Evolutionary conservation across 1,140 invertebrate species (phyloP).

Genomic region (Archivesica marissinica): DNA sequence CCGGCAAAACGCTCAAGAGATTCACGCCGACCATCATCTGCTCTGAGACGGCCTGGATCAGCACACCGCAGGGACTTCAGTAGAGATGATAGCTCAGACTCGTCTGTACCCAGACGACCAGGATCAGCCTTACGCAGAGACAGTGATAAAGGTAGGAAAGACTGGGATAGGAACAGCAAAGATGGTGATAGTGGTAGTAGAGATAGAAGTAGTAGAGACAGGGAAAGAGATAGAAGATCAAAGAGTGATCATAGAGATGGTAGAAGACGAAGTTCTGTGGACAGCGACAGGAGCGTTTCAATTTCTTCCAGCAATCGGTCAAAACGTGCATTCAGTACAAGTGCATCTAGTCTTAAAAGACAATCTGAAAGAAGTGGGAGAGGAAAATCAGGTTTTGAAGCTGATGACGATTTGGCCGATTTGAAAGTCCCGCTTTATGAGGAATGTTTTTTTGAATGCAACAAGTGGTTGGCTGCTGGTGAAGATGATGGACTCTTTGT

Average conservation of each 20-base stretch:
- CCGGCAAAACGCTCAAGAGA: not conserved
- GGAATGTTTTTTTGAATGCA: conserved; percentile 76
- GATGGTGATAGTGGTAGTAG: no score
- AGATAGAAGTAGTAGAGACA: not conserved
- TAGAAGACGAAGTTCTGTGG: not conserved
- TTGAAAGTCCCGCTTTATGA: conserved; percentile 72
- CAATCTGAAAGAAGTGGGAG: conserved; percentile 1
- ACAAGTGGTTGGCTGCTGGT: conserved; percentile 80
- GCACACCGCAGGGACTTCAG: not conserved
- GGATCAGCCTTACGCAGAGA: conserved; percentile 18
- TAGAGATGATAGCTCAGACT: not conserved
- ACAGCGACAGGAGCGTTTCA: not conserved
- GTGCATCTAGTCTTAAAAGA: conserved; percentile 47
- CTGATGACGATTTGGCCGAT: conserved; percentile 56
- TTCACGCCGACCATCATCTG: not conserved
- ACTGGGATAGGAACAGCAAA: not conserved
- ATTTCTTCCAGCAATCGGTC: not conserved
- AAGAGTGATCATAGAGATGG: not conserved
- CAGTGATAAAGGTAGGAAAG: not conserved
- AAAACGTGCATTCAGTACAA: conserved; percentile 10
- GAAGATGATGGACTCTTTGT: conserved; percentile 80
- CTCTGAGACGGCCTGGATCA: conserved; percentile 8
- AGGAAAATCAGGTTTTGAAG: conserved; percentile 35
- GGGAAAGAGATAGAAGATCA: not conserved
- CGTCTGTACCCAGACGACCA: conserved; percentile 8